Evolutionary conservation across 1,140 invertebrate species (phyloP).

Genomic region (Drosophila serrata): DNA sequence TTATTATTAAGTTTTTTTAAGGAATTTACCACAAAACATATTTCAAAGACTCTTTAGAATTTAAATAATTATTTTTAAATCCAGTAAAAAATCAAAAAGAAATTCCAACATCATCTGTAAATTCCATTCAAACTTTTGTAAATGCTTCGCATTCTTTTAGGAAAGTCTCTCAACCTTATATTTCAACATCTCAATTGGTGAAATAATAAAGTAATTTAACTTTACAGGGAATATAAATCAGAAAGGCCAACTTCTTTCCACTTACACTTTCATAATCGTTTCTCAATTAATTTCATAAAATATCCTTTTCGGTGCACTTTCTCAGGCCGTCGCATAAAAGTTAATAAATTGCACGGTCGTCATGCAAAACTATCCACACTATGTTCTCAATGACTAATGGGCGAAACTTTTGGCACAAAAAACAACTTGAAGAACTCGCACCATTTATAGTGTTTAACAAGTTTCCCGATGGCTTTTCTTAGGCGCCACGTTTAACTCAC

Average conservation of each 20-base stretch:
- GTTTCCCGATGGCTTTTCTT: slow-evolving; percentile 39
- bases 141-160: neutral
- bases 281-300: slow-evolving; percentile 39
- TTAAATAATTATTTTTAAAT: neutral
- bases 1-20: neutral
- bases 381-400: slow-evolving; percentile 62
- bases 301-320: slow-evolving; percentile 6
- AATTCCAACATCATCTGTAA: neutral
- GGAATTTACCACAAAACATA: neutral
- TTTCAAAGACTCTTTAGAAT: neutral
- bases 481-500: slow-evolving; percentile 1
- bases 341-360: slow-evolving; percentile 11
- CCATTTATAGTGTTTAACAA: slow-evolving; percentile 59
- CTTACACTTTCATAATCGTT: slow-evolving; percentile 49
- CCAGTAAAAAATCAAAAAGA: too few species aligned
- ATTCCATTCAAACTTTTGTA: neutral
- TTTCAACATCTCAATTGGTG: slow-evolving; percentile 20
- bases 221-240: slow-evolving; percentile 31
- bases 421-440: slow-evolving; percentile 34
- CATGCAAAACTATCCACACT: slow-evolving; percentile 38
- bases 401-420: slow-evolving; percentile 57
- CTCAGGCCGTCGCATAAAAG: slow-evolving; percentile 17
- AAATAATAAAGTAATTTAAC: slow-evolving; percentile 10
- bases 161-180: slow-evolving; percentile 1
- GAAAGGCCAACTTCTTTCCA: slow-evolving; percentile 19